phyloP scores from a whole-genome alignment of 1,140 invertebrate genomes.

The Brachionus plicatilis region DNA sequence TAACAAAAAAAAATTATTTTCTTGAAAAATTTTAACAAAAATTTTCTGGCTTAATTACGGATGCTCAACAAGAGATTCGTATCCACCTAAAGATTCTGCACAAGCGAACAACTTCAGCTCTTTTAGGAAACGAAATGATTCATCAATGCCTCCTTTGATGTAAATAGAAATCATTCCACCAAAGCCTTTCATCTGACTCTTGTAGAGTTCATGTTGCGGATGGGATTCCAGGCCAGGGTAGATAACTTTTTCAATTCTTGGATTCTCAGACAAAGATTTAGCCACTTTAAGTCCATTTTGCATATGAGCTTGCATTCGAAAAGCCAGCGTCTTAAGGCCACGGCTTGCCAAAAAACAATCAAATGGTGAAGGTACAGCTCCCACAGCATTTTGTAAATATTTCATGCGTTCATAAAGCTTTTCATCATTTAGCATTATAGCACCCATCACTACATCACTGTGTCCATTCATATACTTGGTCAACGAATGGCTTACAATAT shows the following conservation, averaged over 20 bases:
- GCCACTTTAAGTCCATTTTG: constrained; percentile 71
- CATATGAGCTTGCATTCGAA: constrained; percentile 84
- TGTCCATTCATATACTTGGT: constrained; percentile 98
- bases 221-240: constrained; percentile 84
- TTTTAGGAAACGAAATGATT: constrained; percentile 67
- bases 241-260: constrained; percentile 71
- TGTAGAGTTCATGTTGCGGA: constrained; percentile 77
- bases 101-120: constrained; percentile 47
- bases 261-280: constrained; percentile 71
- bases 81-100: constrained; percentile 75
- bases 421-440: constrained; percentile 66
- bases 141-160: constrained; percentile 62
- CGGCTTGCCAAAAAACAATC: constrained; percentile 89
- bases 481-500: constrained; percentile 83
- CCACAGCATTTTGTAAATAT: constrained; percentile 85
- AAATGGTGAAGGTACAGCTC: constrained; percentile 87
- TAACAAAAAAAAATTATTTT: constrained; percentile 42
- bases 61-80: constrained; percentile 73
- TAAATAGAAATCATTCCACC: constrained; percentile 88
- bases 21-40: neutral
- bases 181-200: constrained; percentile 77
- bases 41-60: constrained; percentile 50
- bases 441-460: constrained; percentile 90
- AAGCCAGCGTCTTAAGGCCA: constrained; percentile 82
- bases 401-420: constrained; percentile 67